phyloP scores from a whole-genome alignment of 1,140 invertebrate genomes.

The Conopomorpha cramerella region DNA sequence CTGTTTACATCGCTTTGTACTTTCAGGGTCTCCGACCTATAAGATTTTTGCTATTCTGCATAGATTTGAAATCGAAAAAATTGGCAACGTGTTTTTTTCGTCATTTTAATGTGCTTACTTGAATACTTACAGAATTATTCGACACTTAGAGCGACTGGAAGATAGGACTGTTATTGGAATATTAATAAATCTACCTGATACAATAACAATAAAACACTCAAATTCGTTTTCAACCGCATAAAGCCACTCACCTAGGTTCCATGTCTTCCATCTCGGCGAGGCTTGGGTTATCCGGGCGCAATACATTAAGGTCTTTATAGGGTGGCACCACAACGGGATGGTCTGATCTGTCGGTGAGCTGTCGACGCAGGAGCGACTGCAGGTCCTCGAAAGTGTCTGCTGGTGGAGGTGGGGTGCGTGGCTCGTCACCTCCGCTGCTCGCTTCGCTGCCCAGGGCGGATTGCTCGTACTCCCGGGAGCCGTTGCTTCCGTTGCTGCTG shows the following conservation, averaged over 20 bases:
- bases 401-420: slow-evolving; percentile 27
- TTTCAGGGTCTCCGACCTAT: too few species aligned
- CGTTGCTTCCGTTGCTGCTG: slow-evolving; percentile 34
- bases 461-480: slow-evolving; percentile 41
- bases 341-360: slow-evolving; percentile 28
- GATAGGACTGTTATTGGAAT: too few species aligned
- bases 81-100: too few species aligned
- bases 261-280: slow-evolving; percentile 68
- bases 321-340: slow-evolving; percentile 62
- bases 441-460: slow-evolving; percentile 36
- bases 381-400: slow-evolving; percentile 49
- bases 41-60: too few species aligned
- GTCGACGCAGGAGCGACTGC: slow-evolving; percentile 30
- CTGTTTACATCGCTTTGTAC: too few species aligned
- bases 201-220: too few species aligned
- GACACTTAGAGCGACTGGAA: too few species aligned
- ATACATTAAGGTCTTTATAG: slow-evolving; percentile 53
- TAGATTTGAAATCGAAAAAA: too few species aligned
- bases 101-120: too few species aligned
- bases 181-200: too few species aligned
- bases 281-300: slow-evolving; percentile 64
- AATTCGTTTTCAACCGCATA: too few species aligned
- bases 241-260: slow-evolving; percentile 61
- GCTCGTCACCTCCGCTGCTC: slow-evolving; percentile 21
- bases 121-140: too few species aligned